These are phyloP conservation scores for Zele albiditarsus DNA, from an alignment of 2,888 invertebrate genomes.

Conservation along the genomic window DNA sequence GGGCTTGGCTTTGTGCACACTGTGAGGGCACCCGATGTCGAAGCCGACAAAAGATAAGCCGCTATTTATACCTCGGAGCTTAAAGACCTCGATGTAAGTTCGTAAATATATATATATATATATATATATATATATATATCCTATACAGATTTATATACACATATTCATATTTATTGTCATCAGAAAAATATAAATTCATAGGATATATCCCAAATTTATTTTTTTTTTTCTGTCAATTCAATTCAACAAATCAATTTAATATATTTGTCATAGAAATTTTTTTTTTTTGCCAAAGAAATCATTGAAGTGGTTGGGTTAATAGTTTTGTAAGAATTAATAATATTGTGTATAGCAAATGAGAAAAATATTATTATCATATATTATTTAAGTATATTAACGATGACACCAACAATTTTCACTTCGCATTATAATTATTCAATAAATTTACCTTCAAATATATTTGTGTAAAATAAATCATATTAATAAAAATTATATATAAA, in stretches of 20 bases:
- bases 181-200: conserved; percentile 58
- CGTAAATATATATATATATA: conserved; percentile 14
- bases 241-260: not conserved
- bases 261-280: no score
- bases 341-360: no score
- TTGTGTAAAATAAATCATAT: not conserved
- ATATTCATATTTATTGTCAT: not conserved
- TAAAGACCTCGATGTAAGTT: conserved; percentile 57
- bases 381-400: no score
- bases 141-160: not conserved
- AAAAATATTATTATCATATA: no score
- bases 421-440: no score
- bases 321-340: no score
- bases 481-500: no score
- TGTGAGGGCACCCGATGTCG: conserved; percentile 56
- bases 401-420: no score
- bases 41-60: conserved; percentile 70
- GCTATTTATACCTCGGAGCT: conserved; percentile 69
- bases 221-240: not conserved
- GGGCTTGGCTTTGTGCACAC: conserved; percentile 57
- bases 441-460: no score
- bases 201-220: not conserved
- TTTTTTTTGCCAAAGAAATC: no score
- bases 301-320: no score
- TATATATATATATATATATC: not conserved